phyloP scores from a whole-genome alignment of 2,113 vertebrate species.

The Copsychus sechellarum region DNA sequence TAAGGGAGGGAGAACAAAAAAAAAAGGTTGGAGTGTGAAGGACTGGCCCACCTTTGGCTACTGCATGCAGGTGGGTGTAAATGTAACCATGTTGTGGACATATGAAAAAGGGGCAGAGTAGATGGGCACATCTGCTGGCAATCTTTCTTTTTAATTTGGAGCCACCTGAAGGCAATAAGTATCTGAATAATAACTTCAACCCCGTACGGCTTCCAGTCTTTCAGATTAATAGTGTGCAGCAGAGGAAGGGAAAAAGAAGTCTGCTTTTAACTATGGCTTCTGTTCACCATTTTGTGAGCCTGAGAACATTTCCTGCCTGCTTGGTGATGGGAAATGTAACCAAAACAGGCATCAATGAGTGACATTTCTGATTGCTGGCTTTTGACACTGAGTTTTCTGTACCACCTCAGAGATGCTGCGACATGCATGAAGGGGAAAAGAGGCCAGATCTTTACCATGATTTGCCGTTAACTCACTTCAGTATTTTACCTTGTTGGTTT shows the following conservation, averaged over 20 bases:
- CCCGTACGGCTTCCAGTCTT: slow-evolving; percentile 58
- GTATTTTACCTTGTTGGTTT: background rate
- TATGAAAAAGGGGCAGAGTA: background rate
- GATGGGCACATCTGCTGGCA: slow-evolving; percentile 17
- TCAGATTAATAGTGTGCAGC: slow-evolving; percentile 5
- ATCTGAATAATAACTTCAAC: slow-evolving; percentile 57
- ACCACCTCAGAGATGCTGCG: background rate
- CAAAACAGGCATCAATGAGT: background rate
- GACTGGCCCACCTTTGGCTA: background rate
- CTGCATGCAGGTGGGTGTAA: background rate
- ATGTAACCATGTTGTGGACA: background rate
- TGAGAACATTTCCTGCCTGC: slow-evolving; percentile 63
- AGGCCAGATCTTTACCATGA: background rate
- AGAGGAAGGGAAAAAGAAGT: background rate
- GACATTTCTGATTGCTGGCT: slow-evolving; percentile 35
- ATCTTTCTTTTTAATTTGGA: slow-evolving; percentile 66
- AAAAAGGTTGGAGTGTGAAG: background rate
- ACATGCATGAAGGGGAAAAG: background rate
- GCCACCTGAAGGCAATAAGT: slow-evolving; percentile 66
- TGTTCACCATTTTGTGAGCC: slow-evolving; percentile 62
- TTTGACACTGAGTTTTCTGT: background rate
- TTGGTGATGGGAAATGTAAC: slow-evolving; percentile 60
- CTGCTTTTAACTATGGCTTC: slow-evolving; percentile 68
- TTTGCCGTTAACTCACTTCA: background rate
- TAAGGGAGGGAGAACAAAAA: background rate